These are phyloP conservation scores for Phasia obesa DNA, from an alignment of 2,888 invertebrate species.

Conservation along the genomic window DNA sequence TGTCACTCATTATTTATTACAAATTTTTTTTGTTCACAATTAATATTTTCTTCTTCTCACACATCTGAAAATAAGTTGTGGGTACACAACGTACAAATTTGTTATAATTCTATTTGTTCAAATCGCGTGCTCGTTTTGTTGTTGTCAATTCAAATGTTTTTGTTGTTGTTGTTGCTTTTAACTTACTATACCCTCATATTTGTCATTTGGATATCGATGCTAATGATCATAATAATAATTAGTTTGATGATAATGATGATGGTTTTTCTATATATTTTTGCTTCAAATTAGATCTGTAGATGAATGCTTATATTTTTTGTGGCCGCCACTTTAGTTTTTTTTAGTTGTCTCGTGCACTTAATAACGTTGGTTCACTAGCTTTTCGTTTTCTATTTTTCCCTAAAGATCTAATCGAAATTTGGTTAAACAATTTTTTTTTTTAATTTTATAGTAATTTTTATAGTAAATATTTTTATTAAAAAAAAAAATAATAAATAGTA, in stretches of 20 bases:
- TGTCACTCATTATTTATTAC: background rate
- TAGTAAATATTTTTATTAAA: background rate
- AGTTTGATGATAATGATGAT: slow-evolving; percentile 21
- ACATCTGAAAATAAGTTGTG: slow-evolving; percentile 7
- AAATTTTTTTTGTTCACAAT: background rate
- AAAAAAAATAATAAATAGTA: too few species aligned
- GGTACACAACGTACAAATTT: background rate
- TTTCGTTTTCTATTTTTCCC: slow-evolving; percentile 15
- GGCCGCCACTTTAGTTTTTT: slow-evolving; percentile 54
- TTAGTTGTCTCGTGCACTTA: slow-evolving; percentile 70
- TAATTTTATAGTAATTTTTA: background rate
- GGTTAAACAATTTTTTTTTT: background rate
- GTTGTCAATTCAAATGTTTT: slow-evolving; percentile 7
- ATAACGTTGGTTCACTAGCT: slow-evolving; percentile 55
- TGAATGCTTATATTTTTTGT: slow-evolving; percentile 52
- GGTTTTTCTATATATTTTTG: slow-evolving; percentile 28
- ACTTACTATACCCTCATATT: slow-evolving; percentile 15
- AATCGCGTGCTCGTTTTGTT: slow-evolving; percentile 40
- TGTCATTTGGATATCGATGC: background rate
- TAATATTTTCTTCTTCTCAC: background rate
- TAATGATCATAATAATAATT: slow-evolving; percentile 38
- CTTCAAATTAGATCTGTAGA: slow-evolving; percentile 38
- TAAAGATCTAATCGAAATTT: slow-evolving; percentile 6
- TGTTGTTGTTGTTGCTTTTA: slow-evolving; percentile 9
- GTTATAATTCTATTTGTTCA: slow-evolving; percentile 23